A percentile compares a stretch with the other conserved stretches of the same genome.
Conservation (phyloP, 2,888 invertebrate species). For the Julus scanicus region DNA sequence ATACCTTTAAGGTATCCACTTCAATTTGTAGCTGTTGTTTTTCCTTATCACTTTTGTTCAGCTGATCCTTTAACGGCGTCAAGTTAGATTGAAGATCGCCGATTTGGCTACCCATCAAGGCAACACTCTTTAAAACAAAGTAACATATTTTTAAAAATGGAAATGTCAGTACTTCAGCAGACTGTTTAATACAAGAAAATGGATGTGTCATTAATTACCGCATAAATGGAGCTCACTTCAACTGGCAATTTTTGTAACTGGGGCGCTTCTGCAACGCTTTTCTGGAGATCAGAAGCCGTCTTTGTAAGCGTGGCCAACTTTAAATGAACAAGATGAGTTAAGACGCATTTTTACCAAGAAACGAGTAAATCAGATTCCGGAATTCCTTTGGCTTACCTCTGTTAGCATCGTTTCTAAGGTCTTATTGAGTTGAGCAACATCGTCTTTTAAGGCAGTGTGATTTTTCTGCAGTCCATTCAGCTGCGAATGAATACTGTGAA, state of each 20-base stretch:
- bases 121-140: slow-evolving; percentile 58
- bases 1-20: slow-evolving; percentile 58
- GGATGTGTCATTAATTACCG: slow-evolving; percentile 56
- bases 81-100: slow-evolving; percentile 59
- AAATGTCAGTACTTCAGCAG: not conserved
- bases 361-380: not conserved
- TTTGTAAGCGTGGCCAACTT: slow-evolving; percentile 59
- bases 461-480: slow-evolving; percentile 60
- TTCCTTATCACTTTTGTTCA: slow-evolving; percentile 58
- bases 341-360: not conserved
- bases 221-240: slow-evolving; percentile 58
- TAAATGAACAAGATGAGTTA: not conserved
- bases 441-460: slow-evolving; percentile 58
- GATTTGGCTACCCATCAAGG: slow-evolving; percentile 60
- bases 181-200: not conserved
- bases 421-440: slow-evolving; percentile 58
- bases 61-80: slow-evolving; percentile 59
- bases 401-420: slow-evolving; percentile 59
- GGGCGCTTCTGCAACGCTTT: slow-evolving; percentile 60
- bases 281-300: slow-evolving; percentile 58
- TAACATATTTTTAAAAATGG: not conserved
- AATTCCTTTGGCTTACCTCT: slow-evolving; percentile 57
- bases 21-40: slow-evolving; percentile 58
- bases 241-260: slow-evolving; percentile 60
- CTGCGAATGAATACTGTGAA: slow-evolving; percentile 60